Conservation (phyloP, 2,888 invertebrate genomes). For the Phortica okadai region DNA sequence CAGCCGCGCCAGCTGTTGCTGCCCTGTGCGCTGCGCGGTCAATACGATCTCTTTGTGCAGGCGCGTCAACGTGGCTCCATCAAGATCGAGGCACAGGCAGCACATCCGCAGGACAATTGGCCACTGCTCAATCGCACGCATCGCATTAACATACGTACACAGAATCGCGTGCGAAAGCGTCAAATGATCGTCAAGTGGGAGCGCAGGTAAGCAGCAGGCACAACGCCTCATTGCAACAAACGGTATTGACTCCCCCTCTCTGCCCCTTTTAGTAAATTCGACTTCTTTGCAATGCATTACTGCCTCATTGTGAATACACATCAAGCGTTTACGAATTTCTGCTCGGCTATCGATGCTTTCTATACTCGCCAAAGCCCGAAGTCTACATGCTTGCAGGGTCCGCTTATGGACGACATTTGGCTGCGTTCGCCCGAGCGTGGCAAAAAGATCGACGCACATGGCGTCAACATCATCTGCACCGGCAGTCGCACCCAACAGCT, state of each 20-base stretch:
- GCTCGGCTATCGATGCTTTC: constrained; percentile 61
- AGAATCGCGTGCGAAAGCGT: constrained; percentile 75
- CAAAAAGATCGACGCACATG: constrained; percentile 64
- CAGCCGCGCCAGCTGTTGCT: constrained; percentile 63
- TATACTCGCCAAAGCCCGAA: constrained; percentile 51
- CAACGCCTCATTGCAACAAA: too few species aligned
- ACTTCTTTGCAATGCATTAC: constrained; percentile 75
- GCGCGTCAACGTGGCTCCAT: constrained; percentile 70
- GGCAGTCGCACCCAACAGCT: constrained; percentile 73
- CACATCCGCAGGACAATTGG: constrained; percentile 74
- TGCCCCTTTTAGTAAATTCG: constrained; percentile 67
- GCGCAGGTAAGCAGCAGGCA: constrained; percentile 49
- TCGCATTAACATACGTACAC: constrained; percentile 72
- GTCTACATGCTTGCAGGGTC: constrained; percentile 47
- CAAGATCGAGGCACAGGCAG: constrained; percentile 71
- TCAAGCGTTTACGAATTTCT: constrained; percentile 62
- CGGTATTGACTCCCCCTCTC: neutral
- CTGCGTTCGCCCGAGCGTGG: constrained; percentile 65
- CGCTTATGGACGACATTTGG: constrained; percentile 69
- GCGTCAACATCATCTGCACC: constrained; percentile 72
- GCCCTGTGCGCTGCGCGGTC: constrained; percentile 74
- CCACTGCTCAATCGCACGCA: constrained; percentile 74
- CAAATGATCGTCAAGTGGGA: constrained; percentile 77
- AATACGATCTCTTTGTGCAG: constrained; percentile 74
- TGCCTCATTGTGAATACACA: constrained; percentile 71